phyloP scores from a whole-genome alignment of 2,888 invertebrate species.

The Agrypnus murinus region DNA sequence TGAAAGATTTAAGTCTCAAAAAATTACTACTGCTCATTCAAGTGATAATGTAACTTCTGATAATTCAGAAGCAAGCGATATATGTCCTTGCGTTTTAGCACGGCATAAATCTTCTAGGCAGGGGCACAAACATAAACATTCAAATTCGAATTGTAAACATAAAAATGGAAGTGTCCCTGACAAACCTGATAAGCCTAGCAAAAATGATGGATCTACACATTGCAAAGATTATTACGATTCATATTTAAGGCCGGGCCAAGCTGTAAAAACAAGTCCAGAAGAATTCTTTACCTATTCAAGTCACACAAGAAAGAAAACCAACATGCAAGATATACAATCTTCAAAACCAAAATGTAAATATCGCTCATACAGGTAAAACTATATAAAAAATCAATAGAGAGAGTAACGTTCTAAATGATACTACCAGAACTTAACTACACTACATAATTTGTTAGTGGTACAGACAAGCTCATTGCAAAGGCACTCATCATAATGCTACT shows the following conservation, averaged over 20 bases:
- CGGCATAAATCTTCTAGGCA: too few relatives aligned
- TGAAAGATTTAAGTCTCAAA: background rate
- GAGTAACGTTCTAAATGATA: too few relatives aligned
- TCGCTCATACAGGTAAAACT: too few relatives aligned
- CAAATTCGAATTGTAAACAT: too few relatives aligned
- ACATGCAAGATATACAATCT: too few relatives aligned
- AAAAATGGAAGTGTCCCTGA: background rate
- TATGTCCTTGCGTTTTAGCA: too few relatives aligned
- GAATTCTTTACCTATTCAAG: conserved; percentile 32
- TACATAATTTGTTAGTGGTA: too few relatives aligned
- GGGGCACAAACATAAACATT: background rate
- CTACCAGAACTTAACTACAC: too few relatives aligned
- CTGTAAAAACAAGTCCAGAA: conserved; percentile 39
- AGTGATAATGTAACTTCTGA: background rate
- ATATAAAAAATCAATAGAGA: too few relatives aligned
- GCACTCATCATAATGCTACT: too few relatives aligned
- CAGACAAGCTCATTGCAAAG: too few relatives aligned
- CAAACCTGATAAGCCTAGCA: background rate
- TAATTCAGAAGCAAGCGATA: background rate
- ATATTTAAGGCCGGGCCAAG: conserved; percentile 36
- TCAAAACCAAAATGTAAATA: too few relatives aligned
- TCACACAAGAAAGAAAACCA: background rate
- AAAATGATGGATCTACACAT: background rate
- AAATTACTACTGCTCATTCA: conserved; percentile 7
- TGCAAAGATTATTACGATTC: conserved; percentile 2